These are phyloP conservation scores for Morpho deidamia DNA, from an alignment of 2,888 invertebrate genomes.

Conservation along the genomic window DNA sequence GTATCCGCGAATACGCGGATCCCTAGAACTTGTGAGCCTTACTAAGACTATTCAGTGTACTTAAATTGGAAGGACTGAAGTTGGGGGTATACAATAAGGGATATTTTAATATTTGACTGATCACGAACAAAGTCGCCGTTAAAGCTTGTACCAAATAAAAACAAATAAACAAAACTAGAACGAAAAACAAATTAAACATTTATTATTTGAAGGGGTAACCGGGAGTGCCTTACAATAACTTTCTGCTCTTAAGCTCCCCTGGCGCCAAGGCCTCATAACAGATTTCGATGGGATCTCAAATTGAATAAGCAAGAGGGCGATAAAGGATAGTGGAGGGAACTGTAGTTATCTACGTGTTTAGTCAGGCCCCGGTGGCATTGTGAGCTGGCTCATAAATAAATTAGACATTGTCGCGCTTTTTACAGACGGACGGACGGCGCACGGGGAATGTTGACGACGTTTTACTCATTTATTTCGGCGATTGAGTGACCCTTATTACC, in stretches of 20 bases:
- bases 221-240: neutral
- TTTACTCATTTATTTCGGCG: conserved; percentile 72
- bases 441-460: conserved; percentile 65
- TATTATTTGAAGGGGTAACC: conserved; percentile 1
- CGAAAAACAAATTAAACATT: no score
- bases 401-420: conserved; percentile 62
- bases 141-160: no score
- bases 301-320: neutral
- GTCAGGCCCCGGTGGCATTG: conserved; percentile 34
- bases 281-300: conserved; percentile 1
- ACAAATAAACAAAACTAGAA: no score
- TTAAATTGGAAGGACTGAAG: no score
- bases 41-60: no score
- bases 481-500: conserved; percentile 17
- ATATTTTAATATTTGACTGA: no score
- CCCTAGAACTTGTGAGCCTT: no score
- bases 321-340: neutral
- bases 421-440: conserved; percentile 32
- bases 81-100: no score
- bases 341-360: conserved; percentile 18
- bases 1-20: no score
- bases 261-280: conserved; percentile 1
- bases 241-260: neutral
- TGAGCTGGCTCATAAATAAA: conserved; percentile 69
- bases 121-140: no score